Base-by-base conservation (phyloP, 1,140 invertebrate species). In the Hypothenemus hampei region DNA sequence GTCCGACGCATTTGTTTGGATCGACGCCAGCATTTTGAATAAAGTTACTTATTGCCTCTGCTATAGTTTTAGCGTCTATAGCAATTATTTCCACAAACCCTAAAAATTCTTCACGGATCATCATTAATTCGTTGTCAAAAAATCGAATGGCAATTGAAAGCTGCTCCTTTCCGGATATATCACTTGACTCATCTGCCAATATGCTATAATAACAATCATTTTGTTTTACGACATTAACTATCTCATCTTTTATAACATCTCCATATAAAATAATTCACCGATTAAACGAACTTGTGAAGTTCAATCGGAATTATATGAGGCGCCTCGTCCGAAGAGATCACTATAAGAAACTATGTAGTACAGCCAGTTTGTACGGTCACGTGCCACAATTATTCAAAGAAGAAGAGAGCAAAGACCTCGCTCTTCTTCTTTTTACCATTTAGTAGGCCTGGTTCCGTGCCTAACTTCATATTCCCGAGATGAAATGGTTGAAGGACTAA, bases 91-190 rank as follows among this genome's bases (percentile, higher is more conserved):
- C 48, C 18, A 63, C 52, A 55, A 67, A 66, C 10, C 59, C 64
- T 35, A 66, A 7, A 62, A 65, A 67, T 59, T 69, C 63, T 62
- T 67, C 62, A 26, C 44, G 54, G 15, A 66, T 45, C 39, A 53
- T 44, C 10, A 50, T 31, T 2, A 58, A 39, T 16, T 33, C 21
- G 46, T 57, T 35, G 11, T 60, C 47, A 36, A 15, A 49, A 46
- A 41, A 55, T 11, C 58, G 39, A 26, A 66, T 33, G 19, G 63
- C 60, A 35, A 70, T 48, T 5, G 67, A 68, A 8, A 69, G 43
- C 35, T 68, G 64, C 39, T 69, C 64, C 20, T 58, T 65, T 40
- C 65, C 65, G 39, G 61, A 23, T 41, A 68, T 63, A 54, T 69
- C 65, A 20, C 43, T 43, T 18, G 57, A 61, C 54, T 67, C 64